Evolutionary conservation across 2,888 invertebrate species (phyloP).

Genomic region (Myopa testacea): DNA sequence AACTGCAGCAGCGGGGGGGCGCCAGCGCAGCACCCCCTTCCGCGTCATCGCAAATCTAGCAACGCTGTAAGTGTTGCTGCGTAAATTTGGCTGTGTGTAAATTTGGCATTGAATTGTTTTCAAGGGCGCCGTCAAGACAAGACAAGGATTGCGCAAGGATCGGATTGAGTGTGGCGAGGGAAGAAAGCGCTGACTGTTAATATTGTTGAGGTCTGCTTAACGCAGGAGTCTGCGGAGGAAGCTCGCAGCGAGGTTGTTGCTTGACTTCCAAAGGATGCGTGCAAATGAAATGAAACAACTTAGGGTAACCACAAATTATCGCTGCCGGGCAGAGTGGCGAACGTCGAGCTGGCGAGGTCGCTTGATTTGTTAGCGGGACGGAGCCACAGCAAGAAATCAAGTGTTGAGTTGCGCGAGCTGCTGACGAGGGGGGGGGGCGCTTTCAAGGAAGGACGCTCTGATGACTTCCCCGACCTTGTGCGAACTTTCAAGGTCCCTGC

Average conservation of each 20-base stretch:
- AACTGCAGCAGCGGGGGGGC: neutral
- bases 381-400: neutral
- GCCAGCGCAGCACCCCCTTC: neutral
- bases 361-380: neutral
- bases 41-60: neutral
- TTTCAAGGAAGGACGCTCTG: no score
- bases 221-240: neutral
- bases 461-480: no score
- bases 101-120: slow-evolving; percentile 32
- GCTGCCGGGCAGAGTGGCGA: slow-evolving; percentile 8
- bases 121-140: slow-evolving; percentile 25
- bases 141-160: slow-evolving; percentile 22
- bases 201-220: neutral
- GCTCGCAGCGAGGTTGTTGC: neutral
- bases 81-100: neutral
- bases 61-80: neutral
- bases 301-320: slow-evolving; percentile 32
- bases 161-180: neutral
- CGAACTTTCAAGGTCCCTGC: no score
- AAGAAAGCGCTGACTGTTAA: neutral
- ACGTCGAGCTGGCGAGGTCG: neutral
- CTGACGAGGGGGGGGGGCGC: neutral
- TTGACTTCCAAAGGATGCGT: slow-evolving; percentile 20
- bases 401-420: neutral
- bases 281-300: slow-evolving; percentile 4